Conservation (phyloP, 1,140 invertebrate genomes). For the Philotrypesis tridentata region DNA sequence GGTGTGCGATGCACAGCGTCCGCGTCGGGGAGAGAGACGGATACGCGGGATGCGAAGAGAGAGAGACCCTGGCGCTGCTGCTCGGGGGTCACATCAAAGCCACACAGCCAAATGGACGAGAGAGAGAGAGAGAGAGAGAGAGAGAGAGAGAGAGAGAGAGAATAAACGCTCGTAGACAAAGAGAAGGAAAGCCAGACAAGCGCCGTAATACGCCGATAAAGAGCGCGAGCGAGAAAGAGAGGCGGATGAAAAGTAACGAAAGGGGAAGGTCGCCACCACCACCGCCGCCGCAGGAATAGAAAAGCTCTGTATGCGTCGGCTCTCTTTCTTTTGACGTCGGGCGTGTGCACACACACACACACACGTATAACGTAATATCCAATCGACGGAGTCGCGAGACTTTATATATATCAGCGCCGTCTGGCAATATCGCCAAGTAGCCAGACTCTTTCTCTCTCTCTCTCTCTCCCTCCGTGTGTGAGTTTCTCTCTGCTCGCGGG, state of each 20-base stretch:
- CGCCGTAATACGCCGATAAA: slow-evolving; percentile 33
- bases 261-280: neutral
- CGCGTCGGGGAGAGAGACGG: no score
- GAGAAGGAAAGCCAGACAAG: slow-evolving; percentile 53
- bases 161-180: slow-evolving; percentile 53
- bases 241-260: slow-evolving; percentile 12
- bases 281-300: slow-evolving; percentile 12
- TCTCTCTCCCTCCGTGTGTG: no score
- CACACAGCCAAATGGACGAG: slow-evolving; percentile 19
- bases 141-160: slow-evolving; percentile 54
- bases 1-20: neutral
- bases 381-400: slow-evolving; percentile 1
- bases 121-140: neutral
- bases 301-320: neutral
- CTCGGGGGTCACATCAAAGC: slow-evolving; percentile 63
- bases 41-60: neutral
- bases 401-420: slow-evolving; percentile 9
- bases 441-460: no score
- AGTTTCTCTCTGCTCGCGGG: no score
- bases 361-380: neutral
- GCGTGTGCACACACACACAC: no score
- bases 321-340: no score
- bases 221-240: slow-evolving; percentile 7
- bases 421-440: slow-evolving; percentile 2
- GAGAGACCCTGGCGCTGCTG: slow-evolving; percentile 54